Evolutionary conservation across 2,113 vertebrate genomes (phyloP).

Genomic region (Ammodytes marinus): DNA sequence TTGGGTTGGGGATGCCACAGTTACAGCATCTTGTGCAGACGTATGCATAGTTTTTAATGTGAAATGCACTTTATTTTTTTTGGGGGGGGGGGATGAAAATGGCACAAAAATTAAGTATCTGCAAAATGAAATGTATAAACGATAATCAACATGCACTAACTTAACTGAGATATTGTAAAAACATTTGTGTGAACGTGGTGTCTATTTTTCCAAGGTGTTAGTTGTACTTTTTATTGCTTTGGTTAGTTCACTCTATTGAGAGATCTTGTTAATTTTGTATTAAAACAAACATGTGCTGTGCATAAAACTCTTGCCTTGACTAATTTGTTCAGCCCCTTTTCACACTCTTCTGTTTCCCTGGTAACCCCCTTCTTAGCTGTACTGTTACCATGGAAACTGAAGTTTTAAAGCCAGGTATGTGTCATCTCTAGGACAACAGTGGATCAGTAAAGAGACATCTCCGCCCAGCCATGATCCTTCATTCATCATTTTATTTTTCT

Average conservation of each 20-base stretch:
- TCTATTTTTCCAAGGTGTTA: slow-evolving; percentile 89
- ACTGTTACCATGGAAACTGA: slow-evolving; percentile 80
- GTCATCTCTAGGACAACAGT: slow-evolving; percentile 66
- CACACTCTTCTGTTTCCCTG: slow-evolving; percentile 75
- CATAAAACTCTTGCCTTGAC: slow-evolving; percentile 76
- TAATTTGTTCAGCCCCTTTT: slow-evolving; percentile 69
- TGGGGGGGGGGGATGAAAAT: slow-evolving; percentile 69
- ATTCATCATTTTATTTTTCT: slow-evolving; percentile 79
- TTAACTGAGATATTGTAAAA: slow-evolving; percentile 84
- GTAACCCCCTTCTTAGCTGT: slow-evolving; percentile 77
- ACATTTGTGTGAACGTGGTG: slow-evolving; percentile 85
- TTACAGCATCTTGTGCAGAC: slow-evolving; percentile 85
- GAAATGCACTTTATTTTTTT: slow-evolving; percentile 89
- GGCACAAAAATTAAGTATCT: slow-evolving; percentile 88
- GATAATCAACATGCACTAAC: slow-evolving; percentile 89
- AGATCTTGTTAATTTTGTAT: slow-evolving; percentile 89
- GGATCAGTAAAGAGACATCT: slow-evolving; percentile 52
- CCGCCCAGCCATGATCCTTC: slow-evolving; percentile 39
- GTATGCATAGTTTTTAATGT: slow-evolving; percentile 85
- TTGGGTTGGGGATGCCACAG: slow-evolving; percentile 51
- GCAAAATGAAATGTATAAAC: slow-evolving; percentile 85
- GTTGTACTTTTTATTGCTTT: slow-evolving; percentile 88
- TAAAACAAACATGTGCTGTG: slow-evolving; percentile 87
- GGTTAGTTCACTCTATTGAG: slow-evolving; percentile 83
- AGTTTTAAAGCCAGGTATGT: slow-evolving; percentile 68